Base-by-base conservation (phyloP, 2,888 invertebrate species). In the Ophion ellenae region DNA sequence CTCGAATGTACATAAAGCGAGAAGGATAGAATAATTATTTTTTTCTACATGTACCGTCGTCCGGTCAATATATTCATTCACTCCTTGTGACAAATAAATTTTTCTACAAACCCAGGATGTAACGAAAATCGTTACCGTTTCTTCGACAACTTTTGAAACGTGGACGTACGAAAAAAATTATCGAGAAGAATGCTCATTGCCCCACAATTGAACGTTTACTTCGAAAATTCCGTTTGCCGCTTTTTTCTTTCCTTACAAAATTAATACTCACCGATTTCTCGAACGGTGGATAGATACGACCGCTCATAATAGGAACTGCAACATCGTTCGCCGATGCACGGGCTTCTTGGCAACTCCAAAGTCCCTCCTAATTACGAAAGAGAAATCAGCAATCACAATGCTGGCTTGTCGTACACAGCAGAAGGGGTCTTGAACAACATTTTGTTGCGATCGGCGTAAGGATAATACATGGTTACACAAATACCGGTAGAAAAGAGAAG, bases 371-470 rank as follows among this genome's bases (percentile, higher is more conserved):
- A 63, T 63, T 63, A 63, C 63, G 63, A 63, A 20, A 63, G 24
- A 61, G 61, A 63, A 63, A 63, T 63, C 63, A 24, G 63, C 63
- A 63, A 63, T 63, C 20, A 63, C 28, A 63, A 63, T 63, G 63
- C 20, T 63, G 63, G 63, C 24, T 63, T 24, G 20, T 63, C 24
- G 5, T 63, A 63, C 63, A 63, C 24, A 24, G 63, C 63, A 69
- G 45, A 69, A 69, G 45, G 67, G 45, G 67, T 69, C 14, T 45
- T 20, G 67, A 69, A 69, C 45, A 45, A 69, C 17, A 69, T 45
- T 69, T 28, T 3, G 28, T 28, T 28, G 28, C 28, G 3, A 28
- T 28, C 28, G 28, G 28, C 28, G 28, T 2, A 45, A 24, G 24
- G 3, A 63, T 24, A 63, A 63, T 63, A 24, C 20, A 63, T 63